Base-by-base conservation (phyloP, 92 coral and sea anemone species). In the Scolanthus callimorphus region DNA sequence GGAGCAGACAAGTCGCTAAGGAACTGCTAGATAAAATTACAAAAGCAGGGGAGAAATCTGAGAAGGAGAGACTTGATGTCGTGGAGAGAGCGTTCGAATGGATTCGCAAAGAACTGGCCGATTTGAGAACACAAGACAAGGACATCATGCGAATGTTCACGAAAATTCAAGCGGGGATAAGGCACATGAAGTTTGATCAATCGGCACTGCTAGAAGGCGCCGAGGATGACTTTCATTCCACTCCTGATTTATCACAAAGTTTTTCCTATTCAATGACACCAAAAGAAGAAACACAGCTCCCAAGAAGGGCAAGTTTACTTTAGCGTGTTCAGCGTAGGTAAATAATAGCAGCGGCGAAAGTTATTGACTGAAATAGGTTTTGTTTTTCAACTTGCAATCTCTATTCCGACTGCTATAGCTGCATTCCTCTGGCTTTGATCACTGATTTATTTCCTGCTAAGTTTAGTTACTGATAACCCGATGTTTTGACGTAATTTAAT, bases 141-240 rank as follows among this genome's bases (percentile, higher is more conserved):
- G 96, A 87, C 31, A 87, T 87, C 1, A 87, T 87, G 96, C 30
- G 96, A 27, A 78, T 85, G 84, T 87, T 87, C 47, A 65, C 96
- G 20, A 74, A 75, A 49, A 83, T 87, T 29, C 96, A 87, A 67
- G 90, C 96, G 4, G 96, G 90, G 51, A 87, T 87, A 73, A 62
- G 96, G 19, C 84, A 83, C 58, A 74, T 87, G n/a, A 82, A 83
- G 59, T 71, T 74, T 37, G 83, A 74, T 29, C 64, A 57, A n/a
- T 38, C 55, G 11, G 9, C 34, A 1, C 4, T 66, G 27, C 28
- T 68, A 53, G 75, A 68, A 23, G 55, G 63, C 46, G 75, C 58
- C 21, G 75, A 68, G 17, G 75, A 68, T 20, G 75, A 68, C 4
- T 68, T 26, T 57, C 55, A 54, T 39, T 68, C 75, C 2, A 55